A percentile compares a stretch with the other conserved stretches of the same genome.
Evolutionary conservation across 2,888 invertebrate genomes (phyloP).

Genomic region (Anagyrus pseudococci): DNA sequence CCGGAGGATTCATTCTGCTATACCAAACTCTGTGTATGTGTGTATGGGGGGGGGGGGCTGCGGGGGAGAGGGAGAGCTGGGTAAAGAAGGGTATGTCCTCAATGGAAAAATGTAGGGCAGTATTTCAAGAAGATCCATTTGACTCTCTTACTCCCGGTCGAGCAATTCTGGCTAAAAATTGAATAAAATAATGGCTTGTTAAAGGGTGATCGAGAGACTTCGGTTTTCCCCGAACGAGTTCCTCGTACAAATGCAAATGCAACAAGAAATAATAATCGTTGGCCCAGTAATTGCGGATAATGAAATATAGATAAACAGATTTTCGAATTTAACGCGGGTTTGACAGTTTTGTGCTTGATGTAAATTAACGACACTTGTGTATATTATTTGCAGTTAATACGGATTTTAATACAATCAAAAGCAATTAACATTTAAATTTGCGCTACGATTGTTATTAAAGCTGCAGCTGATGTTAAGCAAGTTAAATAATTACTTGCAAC

Average conservation of each 20-base stretch:
- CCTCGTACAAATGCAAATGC: too few relatives aligned
- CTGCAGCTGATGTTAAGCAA: too few relatives aligned
- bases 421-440: too few relatives aligned
- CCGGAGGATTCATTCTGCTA: slow-evolving; percentile 15
- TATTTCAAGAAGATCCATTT: slow-evolving; percentile 28
- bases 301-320: too few relatives aligned
- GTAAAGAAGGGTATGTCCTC: neutral
- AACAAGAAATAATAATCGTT: too few relatives aligned
- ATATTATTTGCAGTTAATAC: too few relatives aligned
- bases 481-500: too few relatives aligned
- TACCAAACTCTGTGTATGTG: too few relatives aligned
- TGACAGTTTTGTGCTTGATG: neutral
- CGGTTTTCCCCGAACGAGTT: neutral
- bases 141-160: neutral
- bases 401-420: too few relatives aligned
- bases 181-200: neutral
- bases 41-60: too few relatives aligned
- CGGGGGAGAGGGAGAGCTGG: neutral
- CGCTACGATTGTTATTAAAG: too few relatives aligned
- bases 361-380: neutral
- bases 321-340: neutral
- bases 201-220: neutral
- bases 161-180: slow-evolving; percentile 13
- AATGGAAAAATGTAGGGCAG: slow-evolving; percentile 14
- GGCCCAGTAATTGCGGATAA: too few relatives aligned